Evolutionary conservation across 2,888 invertebrate species (phyloP).

Genomic region (Noctua janthina): DNA sequence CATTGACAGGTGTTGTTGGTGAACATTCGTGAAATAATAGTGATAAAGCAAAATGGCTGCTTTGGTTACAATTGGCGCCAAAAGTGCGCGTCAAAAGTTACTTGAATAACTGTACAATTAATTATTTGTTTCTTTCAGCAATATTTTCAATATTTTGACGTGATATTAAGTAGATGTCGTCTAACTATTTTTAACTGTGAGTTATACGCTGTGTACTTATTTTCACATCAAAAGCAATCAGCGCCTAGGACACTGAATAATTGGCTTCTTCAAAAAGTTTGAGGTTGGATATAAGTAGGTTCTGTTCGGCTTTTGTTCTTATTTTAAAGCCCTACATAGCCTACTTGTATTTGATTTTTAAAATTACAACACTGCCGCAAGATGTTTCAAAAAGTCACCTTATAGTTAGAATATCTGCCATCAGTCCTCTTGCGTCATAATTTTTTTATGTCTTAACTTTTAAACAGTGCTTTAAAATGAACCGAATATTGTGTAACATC

Average conservation of each 20-base stretch:
- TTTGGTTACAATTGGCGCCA: neutral
- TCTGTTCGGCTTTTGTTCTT: constrained; percentile 36
- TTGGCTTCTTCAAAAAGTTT: neutral
- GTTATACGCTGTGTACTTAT: constrained; percentile 36
- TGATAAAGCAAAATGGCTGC: neutral
- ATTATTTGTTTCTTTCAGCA: constrained; percentile 3
- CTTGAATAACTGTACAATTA: neutral
- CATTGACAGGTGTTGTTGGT: neutral
- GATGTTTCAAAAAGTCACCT: too few relatives aligned
- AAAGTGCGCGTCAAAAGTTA: constrained; percentile 8
- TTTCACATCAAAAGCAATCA: constrained; percentile 19
- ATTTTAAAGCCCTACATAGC: constrained; percentile 24
- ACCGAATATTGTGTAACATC: neutral
- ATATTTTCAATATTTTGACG: constrained; percentile 14
- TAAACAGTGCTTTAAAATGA: neutral
- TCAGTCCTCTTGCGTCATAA: neutral
- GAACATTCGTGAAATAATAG: neutral
- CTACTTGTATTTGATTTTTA: constrained; percentile 36
- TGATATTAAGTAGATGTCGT: constrained; percentile 60
- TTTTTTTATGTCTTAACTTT: neutral
- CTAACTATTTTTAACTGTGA: constrained; percentile 40
- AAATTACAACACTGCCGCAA: neutral
- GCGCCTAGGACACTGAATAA: neutral
- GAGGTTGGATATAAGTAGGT: constrained; percentile 48
- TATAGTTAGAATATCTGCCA: neutral